Conservation (phyloP, 2,113 vertebrate species). For the Noctilio leporinus region DNA sequence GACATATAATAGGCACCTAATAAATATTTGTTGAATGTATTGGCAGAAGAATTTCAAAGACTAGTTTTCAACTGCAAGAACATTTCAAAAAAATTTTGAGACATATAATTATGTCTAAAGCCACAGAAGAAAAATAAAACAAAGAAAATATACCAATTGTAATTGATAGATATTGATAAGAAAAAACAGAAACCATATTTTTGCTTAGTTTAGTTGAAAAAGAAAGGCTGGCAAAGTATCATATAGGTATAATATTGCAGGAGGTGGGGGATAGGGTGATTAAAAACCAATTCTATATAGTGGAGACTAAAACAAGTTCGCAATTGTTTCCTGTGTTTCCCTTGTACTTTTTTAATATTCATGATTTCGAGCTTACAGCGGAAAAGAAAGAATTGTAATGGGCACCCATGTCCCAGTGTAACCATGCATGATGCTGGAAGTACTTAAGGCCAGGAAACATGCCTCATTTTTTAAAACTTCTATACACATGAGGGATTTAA, state of each 20-base stretch:
- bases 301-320: neutral
- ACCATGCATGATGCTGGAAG: neutral
- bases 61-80: slow-evolving; percentile 16
- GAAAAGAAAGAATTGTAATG: slow-evolving; percentile 43
- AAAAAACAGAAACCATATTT: neutral
- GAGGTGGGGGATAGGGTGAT: neutral
- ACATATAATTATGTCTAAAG: neutral
- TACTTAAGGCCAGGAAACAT: slow-evolving; percentile 6
- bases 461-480: slow-evolving; percentile 13
- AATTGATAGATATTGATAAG: slow-evolving; percentile 22
- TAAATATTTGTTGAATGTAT: neutral
- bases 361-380: slow-evolving; percentile 12
- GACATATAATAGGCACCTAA: neutral
- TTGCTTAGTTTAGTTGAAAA: neutral
- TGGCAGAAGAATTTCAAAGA: neutral
- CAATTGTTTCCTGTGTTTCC: neutral
- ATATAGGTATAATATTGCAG: neutral
- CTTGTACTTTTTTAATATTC: slow-evolving; percentile 5
- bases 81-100: neutral
- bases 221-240: neutral
- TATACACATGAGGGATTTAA: neutral
- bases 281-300: slow-evolving; percentile 9
- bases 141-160: neutral
- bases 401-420: neutral
- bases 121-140: slow-evolving; percentile 8